These are phyloP conservation scores for Lipophrys pholis DNA, from an alignment of 2,113 vertebrate genomes.

Conservation along the genomic window DNA sequence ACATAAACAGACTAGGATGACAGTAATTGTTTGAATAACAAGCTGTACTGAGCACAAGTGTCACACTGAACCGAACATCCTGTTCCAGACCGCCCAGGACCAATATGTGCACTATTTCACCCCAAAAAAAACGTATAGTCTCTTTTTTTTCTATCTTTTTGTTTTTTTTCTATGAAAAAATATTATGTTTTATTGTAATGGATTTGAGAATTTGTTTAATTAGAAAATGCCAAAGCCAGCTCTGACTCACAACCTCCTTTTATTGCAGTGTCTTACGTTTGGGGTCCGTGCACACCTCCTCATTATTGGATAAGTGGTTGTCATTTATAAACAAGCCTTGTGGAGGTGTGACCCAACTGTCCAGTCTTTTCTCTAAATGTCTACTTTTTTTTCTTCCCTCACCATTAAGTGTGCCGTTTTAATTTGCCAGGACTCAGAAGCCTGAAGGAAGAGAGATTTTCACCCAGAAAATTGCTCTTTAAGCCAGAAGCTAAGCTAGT, in stretches of 20 bases:
- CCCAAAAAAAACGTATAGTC: neutral
- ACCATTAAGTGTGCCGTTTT: neutral
- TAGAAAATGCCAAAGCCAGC: neutral
- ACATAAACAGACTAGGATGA: neutral
- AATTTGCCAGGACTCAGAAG: neutral
- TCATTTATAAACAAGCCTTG: no score
- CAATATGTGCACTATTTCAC: neutral
- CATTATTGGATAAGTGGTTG: no score
- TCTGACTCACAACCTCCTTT: neutral
- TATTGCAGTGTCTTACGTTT: no score
- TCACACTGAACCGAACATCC: neutral
- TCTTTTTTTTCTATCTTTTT: neutral
- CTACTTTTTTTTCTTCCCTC: neutral
- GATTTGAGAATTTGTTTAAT: neutral
- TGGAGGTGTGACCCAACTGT: no score
- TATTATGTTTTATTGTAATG: no score
- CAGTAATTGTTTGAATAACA: neutral
- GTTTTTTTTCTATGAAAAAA: no score
- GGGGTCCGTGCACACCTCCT: no score
- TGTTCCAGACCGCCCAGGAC: neutral
- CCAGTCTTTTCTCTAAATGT: no score
- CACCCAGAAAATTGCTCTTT: constrained; percentile 44
- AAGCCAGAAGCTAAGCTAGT: constrained; percentile 66
- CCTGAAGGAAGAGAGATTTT: constrained; percentile 17
- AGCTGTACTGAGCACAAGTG: neutral